A percentile compares a stretch with the other conserved stretches of the same genome.
phyloP scores from a whole-genome alignment of 2,113 vertebrate species.

The Barbus barbus region DNA sequence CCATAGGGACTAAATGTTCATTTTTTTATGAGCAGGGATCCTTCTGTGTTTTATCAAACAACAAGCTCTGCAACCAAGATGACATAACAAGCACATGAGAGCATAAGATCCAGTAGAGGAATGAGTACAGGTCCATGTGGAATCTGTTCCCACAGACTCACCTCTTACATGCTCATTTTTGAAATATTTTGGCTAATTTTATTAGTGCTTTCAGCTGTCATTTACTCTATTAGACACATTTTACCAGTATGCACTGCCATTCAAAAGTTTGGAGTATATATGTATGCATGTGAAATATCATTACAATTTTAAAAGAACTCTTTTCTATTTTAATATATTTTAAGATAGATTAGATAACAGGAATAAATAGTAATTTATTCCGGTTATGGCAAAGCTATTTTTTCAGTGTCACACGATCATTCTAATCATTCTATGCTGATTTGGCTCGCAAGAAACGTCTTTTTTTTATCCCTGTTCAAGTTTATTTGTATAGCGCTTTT shows the following conservation, averaged over 20 bases:
- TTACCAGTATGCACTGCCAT: no score
- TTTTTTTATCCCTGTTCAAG: no score
- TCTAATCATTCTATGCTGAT: neutral
- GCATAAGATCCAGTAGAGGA: neutral
- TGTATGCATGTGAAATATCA: no score
- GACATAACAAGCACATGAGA: neutral
- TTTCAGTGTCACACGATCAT: neutral
- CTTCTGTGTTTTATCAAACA: neutral
- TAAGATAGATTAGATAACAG: neutral
- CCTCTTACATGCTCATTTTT: neutral
- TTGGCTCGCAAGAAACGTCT: neutral
- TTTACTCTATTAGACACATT: neutral
- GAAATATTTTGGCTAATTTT: neutral
- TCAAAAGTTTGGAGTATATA: neutral
- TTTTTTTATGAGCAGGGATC: constrained; percentile 3
- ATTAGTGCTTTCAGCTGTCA: neutral
- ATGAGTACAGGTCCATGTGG: neutral
- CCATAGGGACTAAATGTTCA: constrained; percentile 15
- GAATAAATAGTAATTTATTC: neutral
- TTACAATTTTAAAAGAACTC: no score
- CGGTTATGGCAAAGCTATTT: neutral
- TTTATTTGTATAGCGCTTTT: no score
- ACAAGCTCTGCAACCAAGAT: neutral
- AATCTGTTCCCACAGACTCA: neutral
- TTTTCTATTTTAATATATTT: no score